These are phyloP conservation scores for Cyanistes caeruleus DNA, from an alignment of 2,113 vertebrate species.

Conservation along the genomic window DNA sequence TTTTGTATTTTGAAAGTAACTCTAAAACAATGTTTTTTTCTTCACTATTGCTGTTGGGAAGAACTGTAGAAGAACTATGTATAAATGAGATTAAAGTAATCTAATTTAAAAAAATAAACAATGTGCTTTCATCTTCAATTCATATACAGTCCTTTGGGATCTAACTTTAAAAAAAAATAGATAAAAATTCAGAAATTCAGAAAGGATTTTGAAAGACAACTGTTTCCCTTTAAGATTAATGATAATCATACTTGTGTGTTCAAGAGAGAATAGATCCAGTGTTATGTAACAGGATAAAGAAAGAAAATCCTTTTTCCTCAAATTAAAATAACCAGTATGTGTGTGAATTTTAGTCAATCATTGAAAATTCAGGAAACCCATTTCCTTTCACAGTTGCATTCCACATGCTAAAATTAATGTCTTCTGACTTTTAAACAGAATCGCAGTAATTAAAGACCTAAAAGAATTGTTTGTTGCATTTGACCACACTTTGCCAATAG, in stretches of 20 bases:
- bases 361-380: neutral
- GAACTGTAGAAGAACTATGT: neutral
- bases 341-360: slow-evolving; percentile 15
- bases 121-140: neutral
- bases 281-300: slow-evolving; percentile 66
- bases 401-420: neutral
- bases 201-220: neutral
- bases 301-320: slow-evolving; percentile 61
- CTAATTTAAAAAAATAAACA: slow-evolving; percentile 12
- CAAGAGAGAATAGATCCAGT: slow-evolving; percentile 44
- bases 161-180: neutral
- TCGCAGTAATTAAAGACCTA: neutral
- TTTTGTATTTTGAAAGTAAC: slow-evolving; percentile 10
- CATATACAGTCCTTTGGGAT: neutral
- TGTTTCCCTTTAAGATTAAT: slow-evolving; percentile 65
- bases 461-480: neutral
- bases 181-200: slow-evolving; percentile 16
- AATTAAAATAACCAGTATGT: slow-evolving; percentile 35
- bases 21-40: neutral
- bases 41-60: neutral
- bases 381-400: slow-evolving; percentile 30
- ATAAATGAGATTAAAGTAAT: slow-evolving; percentile 21
- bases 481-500: neutral
- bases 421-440: neutral
- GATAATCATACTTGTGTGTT: slow-evolving; percentile 58